Evolutionary conservation across 1,140 invertebrate species (phyloP).

Genomic region (Drosophila miranda): DNA sequence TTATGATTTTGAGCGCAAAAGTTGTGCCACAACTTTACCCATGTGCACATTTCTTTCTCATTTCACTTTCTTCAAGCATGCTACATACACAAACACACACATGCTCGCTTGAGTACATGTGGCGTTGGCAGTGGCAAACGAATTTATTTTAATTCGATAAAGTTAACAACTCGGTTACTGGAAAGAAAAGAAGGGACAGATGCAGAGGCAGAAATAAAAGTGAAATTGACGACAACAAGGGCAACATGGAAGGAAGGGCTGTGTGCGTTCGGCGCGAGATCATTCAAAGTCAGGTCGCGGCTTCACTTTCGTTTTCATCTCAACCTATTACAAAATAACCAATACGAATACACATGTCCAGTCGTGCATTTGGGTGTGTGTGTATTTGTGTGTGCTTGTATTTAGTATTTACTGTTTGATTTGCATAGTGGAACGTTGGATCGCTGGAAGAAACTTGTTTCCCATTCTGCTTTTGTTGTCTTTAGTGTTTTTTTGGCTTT

Average conservation of each 20-base stretch:
- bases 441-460: slow-evolving; percentile 65
- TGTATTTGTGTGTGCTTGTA: slow-evolving; percentile 14
- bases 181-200: slow-evolving; percentile 54
- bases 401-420: slow-evolving; percentile 62
- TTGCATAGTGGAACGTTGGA: slow-evolving; percentile 61
- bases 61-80: slow-evolving; percentile 45
- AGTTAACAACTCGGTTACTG: slow-evolving; percentile 54
- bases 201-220: slow-evolving; percentile 51
- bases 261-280: slow-evolving; percentile 22
- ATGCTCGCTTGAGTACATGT: slow-evolving; percentile 19
- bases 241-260: slow-evolving; percentile 43
- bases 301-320: slow-evolving; percentile 68
- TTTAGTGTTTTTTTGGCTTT: slow-evolving; percentile 22
- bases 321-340: slow-evolving; percentile 69
- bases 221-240: slow-evolving; percentile 68
- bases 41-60: slow-evolving; percentile 33
- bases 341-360: slow-evolving; percentile 26
- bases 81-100: background rate
- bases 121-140: background rate
- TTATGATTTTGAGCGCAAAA: slow-evolving; percentile 56
- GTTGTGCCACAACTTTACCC: slow-evolving; percentile 52
- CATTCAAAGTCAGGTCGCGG: slow-evolving; percentile 63
- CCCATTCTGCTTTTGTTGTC: slow-evolving; percentile 26
- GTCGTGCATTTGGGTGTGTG: slow-evolving; percentile 31
- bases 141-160: slow-evolving; percentile 65